Percentiles rank a stretch among this genome's conserved stretches.
phyloP scores from a whole-genome alignment of 2,113 vertebrate genomes.

The Microtus ochrogaster region DNA sequence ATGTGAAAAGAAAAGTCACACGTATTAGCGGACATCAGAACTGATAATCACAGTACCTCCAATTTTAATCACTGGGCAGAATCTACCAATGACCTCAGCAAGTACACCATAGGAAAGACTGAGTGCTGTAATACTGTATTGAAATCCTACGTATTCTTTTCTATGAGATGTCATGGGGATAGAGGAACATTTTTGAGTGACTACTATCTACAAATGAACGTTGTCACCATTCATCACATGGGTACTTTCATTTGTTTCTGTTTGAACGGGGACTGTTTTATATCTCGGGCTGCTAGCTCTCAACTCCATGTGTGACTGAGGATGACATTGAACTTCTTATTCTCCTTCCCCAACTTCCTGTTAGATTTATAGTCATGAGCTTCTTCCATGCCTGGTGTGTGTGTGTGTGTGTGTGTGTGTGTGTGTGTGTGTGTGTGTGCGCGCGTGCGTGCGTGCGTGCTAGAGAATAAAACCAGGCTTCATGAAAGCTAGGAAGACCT shows the following conservation, averaged over 20 bases:
- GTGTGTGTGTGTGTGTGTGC: background rate
- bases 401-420: background rate
- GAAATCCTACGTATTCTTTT: background rate
- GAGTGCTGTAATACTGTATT: background rate
- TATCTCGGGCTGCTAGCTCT: too few species aligned
- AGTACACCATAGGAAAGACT: background rate
- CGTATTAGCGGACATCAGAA: accelerated
- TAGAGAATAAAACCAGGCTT: background rate
- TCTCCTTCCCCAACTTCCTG: too few species aligned
- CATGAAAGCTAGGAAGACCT: too few species aligned
- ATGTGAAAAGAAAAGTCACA: background rate
- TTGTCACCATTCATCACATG: background rate
- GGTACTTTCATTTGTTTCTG: too few species aligned
- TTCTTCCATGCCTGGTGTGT: background rate
- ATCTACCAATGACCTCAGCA: background rate
- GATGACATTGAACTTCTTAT: background rate
- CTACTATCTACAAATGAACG: background rate
- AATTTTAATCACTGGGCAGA: background rate
- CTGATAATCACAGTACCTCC: background rate
- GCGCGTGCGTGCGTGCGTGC: accelerated
- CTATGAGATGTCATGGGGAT: background rate
- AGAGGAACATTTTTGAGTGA: background rate
- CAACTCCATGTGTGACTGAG: background rate
- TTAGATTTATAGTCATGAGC: background rate
- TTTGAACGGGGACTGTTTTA: background rate